phyloP scores from a whole-genome alignment of 2,797 vertebrate genomes.

The Apodemus agrarius region DNA sequence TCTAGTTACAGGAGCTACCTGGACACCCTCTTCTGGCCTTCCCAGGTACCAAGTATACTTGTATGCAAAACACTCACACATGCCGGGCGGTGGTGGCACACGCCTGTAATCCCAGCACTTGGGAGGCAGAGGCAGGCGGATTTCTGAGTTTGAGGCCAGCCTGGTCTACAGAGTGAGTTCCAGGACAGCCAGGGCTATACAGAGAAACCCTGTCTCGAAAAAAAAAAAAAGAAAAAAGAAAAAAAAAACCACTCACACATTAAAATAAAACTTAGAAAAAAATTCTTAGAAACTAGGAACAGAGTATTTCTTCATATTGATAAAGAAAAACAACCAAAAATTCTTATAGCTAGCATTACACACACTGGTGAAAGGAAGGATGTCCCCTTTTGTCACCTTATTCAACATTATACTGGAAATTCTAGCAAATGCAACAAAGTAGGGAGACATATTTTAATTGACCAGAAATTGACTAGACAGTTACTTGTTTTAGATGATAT shows the following conservation, averaged over 20 bases:
- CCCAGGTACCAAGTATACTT: not conserved
- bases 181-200: no score
- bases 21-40: not conserved
- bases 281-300: constrained; percentile 27
- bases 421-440: not conserved
- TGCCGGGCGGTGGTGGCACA: no score
- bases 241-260: not conserved
- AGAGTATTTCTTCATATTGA: constrained; percentile 38
- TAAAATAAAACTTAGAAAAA: not conserved
- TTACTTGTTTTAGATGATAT: constrained; percentile 35
- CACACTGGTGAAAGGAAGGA: constrained; percentile 37
- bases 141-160: no score
- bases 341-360: not conserved
- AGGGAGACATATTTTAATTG: not conserved
- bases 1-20: not conserved
- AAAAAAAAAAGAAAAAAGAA: no score
- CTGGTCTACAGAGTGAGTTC: no score
- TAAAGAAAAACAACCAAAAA: constrained; percentile 43
- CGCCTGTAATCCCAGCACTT: no score
- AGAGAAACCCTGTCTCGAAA: no score
- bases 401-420: constrained; percentile 15
- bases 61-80: not conserved
- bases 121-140: no score
- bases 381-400: constrained; percentile 7
- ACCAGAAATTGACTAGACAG: constrained; percentile 33